Base-by-base conservation (phyloP, 2,888 invertebrate species). In the Thera obeliscata region DNA sequence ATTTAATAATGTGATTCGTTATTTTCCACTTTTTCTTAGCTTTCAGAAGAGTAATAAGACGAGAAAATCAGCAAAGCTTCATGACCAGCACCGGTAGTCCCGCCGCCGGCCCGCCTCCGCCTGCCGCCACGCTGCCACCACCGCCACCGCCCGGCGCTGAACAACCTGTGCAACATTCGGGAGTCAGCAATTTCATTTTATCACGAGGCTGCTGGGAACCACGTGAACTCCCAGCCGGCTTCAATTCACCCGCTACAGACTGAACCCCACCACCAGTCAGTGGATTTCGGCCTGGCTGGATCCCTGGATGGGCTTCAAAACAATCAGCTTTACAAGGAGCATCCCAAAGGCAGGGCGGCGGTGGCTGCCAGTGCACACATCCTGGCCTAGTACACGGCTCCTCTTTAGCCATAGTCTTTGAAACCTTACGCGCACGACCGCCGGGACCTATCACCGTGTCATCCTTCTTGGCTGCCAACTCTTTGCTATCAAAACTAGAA, bases 251-350 rank as follows among this genome's bases (percentile, higher is more conserved):
- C 54, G 62, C 58, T 59, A 36, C 64, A 57, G 67, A 49, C 57
- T 71, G 64, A 33, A 75, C 78, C 56, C 80, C 81, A 63, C 80
- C 77, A 7, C 77, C 71, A n/a, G 74, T 78, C 49, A 84, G 71
- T 5, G 78, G 81, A 68, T 89, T 90, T 57, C 86, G 85, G 55
- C 87, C 87, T 7, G 87, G 87, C 67, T 84, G 86, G 56, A 87
- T 83, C 41, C 84, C 85, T 36, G 83, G 82, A 2, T 76, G 85
- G 46, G 89, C 80, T 72, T 91, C 90, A 61, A 91, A 91, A 79
- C 91, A 91, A 74, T 91, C 91, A 1, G 91, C 91, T 80, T 89
- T 91, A 74, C 91, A 93, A 60, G 92, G 91, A 56, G 82, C 80
- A 72, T 91, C 83, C 89, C 90, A 91, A 58, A 90, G 80, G 72